Evolutionary conservation across 2,888 invertebrate species (phyloP).

Genomic region (Lymantria monacha): DNA sequence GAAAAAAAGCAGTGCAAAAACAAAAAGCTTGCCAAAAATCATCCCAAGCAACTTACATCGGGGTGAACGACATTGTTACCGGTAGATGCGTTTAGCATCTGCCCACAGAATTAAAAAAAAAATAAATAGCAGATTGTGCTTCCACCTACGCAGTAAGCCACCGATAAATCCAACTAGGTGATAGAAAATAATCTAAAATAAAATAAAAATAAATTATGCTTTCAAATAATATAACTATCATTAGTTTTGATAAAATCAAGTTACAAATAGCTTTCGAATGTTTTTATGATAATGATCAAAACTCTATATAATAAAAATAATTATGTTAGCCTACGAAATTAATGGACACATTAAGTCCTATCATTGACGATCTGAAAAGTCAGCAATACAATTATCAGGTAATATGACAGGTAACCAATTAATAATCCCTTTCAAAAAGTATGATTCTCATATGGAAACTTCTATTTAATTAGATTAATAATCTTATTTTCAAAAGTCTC

Average conservation of each 20-base stretch:
- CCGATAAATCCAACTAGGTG: constrained; percentile 51
- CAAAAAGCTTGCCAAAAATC: constrained; percentile 19
- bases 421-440: too few relatives aligned
- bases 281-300: background rate
- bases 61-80: constrained; percentile 72
- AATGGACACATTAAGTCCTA: too few relatives aligned
- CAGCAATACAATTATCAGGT: too few relatives aligned
- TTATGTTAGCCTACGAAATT: background rate
- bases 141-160: constrained; percentile 56
- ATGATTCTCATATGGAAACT: too few relatives aligned
- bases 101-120: constrained; percentile 38
- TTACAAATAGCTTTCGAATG: constrained; percentile 10
- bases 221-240: constrained; percentile 19
- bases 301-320: background rate
- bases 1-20: constrained; percentile 12
- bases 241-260: constrained; percentile 27
- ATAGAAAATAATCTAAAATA: constrained; percentile 62
- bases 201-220: constrained; percentile 45
- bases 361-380: too few relatives aligned
- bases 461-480: too few relatives aligned
- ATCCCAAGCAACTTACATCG: constrained; percentile 69
- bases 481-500: too few relatives aligned
- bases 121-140: constrained; percentile 26
- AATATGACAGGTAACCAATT: too few relatives aligned
- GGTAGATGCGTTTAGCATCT: constrained; percentile 37